Base-by-base conservation (phyloP, 2,113 vertebrate species). In the Triplophysa rosa region DNA sequence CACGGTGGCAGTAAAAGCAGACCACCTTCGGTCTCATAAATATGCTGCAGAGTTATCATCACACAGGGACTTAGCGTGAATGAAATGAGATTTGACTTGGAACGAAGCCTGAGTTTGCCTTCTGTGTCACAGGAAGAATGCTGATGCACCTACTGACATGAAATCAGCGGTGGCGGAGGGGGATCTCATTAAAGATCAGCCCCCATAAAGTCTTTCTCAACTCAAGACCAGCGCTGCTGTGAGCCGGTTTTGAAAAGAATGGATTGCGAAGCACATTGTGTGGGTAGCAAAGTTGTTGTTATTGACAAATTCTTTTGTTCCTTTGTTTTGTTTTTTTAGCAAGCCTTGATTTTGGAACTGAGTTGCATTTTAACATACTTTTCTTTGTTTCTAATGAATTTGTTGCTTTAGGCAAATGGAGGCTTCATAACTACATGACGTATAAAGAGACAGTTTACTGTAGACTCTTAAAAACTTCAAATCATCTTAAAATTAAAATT, bases 31-130 rank as follows among this genome's bases (percentile, higher is more conserved):
- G 42, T 79, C 89, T 90, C 90, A 90, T 84, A 88, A 90, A 91
- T 85, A 88, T 88, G 83, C 86, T 89, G 83, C 85, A 89, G 89
- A 87, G 82, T 88, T 87, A 90, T 91, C 89, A 88, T 86, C 83
- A 76, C 54, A 66, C 58, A 77, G 74, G 75, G 47, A 71, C 80
- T 65, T 78, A 13, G 69, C 23, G 21, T 56, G 58, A 78, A 78
- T 63, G 40, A 74, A 81, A 81, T 84, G 74, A 81, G 68, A 68
- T 80, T 69, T 78, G 82, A 67, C 47, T 56, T 65, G 61, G 47
- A 49, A 8, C 11, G 11, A 11, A 56, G 47, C 47, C 21, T 26
- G 67, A 1, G 0, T 33, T 49, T 49, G 42, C n/a, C n/a, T 26
- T 58, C 26, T 62, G 61, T 74, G 33, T 62, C 21, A 74, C 62